phyloP scores from a whole-genome alignment of 2,113 vertebrate species.

The Edolisoma coerulescens region DNA sequence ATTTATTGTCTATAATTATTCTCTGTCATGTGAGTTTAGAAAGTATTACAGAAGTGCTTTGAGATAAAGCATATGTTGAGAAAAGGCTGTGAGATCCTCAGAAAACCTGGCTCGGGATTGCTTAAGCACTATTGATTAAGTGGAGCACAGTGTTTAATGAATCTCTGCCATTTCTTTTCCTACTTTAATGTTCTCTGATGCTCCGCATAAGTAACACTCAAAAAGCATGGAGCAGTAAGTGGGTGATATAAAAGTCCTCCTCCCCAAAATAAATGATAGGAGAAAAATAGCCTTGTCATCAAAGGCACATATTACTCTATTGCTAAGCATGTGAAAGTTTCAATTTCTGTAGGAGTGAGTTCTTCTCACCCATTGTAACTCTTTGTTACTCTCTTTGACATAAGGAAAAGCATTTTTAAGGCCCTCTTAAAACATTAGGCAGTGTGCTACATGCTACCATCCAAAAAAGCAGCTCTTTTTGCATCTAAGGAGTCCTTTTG shows the following conservation, averaged over 20 bases:
- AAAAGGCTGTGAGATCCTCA: background rate
- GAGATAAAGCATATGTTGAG: background rate
- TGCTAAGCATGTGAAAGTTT: background rate
- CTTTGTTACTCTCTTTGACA: background rate
- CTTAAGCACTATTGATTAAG: background rate
- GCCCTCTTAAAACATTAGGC: background rate
- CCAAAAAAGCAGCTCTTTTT: background rate
- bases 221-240: background rate
- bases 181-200: background rate
- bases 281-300: background rate
- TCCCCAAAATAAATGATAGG: background rate
- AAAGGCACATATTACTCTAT: background rate
- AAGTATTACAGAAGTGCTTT: background rate
- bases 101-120: background rate
- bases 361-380: background rate
- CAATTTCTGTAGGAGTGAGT: background rate
- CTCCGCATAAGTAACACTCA: background rate
- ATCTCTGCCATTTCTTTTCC: background rate
- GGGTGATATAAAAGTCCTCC: background rate
- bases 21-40: background rate
- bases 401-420: background rate
- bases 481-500: background rate
- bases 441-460: background rate
- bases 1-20: background rate
- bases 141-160: background rate